Conservation (phyloP, 37 sponge, comb jelly and placozoan genomes). For the Dysidea cf. avara region DNA sequence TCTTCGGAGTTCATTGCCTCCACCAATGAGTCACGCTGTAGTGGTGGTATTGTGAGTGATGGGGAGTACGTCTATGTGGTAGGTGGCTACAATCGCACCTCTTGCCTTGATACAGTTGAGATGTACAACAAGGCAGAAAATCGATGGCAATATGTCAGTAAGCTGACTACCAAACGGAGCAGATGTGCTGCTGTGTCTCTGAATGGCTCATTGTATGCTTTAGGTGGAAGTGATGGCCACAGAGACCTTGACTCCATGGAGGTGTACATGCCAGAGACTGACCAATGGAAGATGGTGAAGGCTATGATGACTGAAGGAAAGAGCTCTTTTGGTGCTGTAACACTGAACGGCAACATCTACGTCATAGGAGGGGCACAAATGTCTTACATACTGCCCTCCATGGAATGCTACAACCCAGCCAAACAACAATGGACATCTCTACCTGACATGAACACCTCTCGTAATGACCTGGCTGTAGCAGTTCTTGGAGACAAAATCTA, state of each 20-base stretch:
- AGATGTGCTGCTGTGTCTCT: slow-evolving; percentile 32
- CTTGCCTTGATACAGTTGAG: slow-evolving; percentile 45
- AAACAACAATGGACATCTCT: slow-evolving; percentile 11
- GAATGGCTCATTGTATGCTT: slow-evolving; percentile 38
- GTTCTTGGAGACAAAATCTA: slow-evolving; percentile 44
- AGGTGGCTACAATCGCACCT: slow-evolving; percentile 69
- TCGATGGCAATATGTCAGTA: slow-evolving; percentile 26
- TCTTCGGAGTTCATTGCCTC: slow-evolving; percentile 28
- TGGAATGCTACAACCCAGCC: slow-evolving; percentile 11
- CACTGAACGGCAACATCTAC: slow-evolving; percentile 25
- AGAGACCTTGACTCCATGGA: slow-evolving; percentile 46
- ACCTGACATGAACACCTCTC: slow-evolving; percentile 37
- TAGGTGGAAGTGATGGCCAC: slow-evolving; percentile 71
- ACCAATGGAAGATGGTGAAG: slow-evolving; percentile 20
- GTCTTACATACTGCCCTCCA: slow-evolving; percentile 26
- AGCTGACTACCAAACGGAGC: slow-evolving; percentile 29
- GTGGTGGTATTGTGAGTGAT: slow-evolving; percentile 38
- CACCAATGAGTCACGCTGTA: slow-evolving; percentile 44
- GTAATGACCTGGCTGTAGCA: slow-evolving; percentile 37
- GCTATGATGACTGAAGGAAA: slow-evolving; percentile 21
- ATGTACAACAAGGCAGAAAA: slow-evolving; percentile 20
- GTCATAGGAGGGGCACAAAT: slow-evolving; percentile 44
- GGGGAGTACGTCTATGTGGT: slow-evolving; percentile 32
- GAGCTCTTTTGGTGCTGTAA: slow-evolving; percentile 42
- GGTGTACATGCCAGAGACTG: not conserved